These are phyloP conservation scores for Perca fluviatilis DNA, from an alignment of 2,113 vertebrate species.

Conservation along the genomic window DNA sequence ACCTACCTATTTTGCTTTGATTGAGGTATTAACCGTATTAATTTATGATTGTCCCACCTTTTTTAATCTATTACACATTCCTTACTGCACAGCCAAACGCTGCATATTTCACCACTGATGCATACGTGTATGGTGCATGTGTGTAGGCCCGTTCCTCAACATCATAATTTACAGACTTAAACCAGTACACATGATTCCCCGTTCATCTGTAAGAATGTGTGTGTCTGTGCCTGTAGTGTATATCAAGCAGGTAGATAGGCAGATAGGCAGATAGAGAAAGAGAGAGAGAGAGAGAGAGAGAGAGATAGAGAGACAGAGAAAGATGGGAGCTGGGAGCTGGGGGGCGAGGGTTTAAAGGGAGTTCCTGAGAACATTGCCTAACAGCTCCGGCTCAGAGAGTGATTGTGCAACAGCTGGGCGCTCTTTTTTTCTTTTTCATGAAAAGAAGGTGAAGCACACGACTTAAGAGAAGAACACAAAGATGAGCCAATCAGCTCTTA, in stretches of 20 bases:
- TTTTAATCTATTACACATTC: not conserved
- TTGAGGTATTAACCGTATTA: not conserved
- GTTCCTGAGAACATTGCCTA: constrained; percentile 62
- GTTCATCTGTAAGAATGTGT: constrained; percentile 16
- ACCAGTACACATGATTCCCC: not conserved
- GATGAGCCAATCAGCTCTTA: constrained; percentile 45
- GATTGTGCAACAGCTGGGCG: constrained; percentile 55
- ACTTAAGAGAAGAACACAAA: constrained; percentile 46
- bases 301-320: too few relatives aligned
- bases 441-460: constrained; percentile 10
- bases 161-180: not conserved
- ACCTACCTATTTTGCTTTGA: not conserved
- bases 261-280: constrained; percentile 30
- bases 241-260: constrained; percentile 25
- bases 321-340: not conserved
- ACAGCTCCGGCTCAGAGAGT: constrained; percentile 46
- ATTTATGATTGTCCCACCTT: not conserved
- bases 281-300: not conserved
- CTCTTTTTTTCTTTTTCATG: constrained; percentile 68
- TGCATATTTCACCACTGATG: not conserved
- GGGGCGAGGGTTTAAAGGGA: not conserved
- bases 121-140: not conserved
- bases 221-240: not conserved
- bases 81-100: not conserved
- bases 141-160: not conserved